phyloP scores from a whole-genome alignment of 2,888 invertebrate species.

The Phaonia tiefii region DNA sequence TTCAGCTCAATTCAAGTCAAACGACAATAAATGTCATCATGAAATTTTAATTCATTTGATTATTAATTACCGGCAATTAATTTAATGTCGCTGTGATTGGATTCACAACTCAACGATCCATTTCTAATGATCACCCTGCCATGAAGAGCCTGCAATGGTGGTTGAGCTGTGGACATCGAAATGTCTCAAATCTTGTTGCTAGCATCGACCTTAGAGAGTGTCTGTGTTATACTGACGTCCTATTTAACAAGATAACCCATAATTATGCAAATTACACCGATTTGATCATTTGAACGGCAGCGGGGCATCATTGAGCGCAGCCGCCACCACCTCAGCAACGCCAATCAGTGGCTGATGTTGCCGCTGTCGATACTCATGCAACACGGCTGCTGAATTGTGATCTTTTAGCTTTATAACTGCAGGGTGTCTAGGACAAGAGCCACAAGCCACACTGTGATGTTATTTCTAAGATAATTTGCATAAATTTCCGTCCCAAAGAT shows the following conservation, averaged over 20 bases:
- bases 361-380: conserved; percentile 45
- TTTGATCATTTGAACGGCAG: conserved; percentile 63
- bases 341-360: neutral
- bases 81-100: conserved; percentile 4
- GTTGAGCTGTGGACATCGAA: neutral
- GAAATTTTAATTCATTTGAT: conserved; percentile 19
- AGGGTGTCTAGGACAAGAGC: conserved; percentile 64
- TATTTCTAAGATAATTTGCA: conserved; percentile 58
- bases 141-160: neutral
- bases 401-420: conserved; percentile 56
- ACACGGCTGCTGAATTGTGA: conserved; percentile 57
- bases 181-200: conserved; percentile 1
- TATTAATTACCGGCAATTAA: conserved; percentile 23
- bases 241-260: conserved; percentile 67
- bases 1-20: no score
- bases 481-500: conserved; percentile 29
- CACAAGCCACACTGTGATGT: conserved; percentile 30
- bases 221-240: conserved; percentile 57
- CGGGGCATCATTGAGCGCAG: conserved; percentile 62
- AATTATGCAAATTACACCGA: conserved; percentile 65
- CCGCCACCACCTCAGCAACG: conserved; percentile 34
- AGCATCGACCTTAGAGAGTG: neutral
- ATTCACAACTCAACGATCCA: conserved; percentile 45
- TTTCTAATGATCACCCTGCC: conserved; percentile 61
- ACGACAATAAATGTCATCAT: conserved; percentile 22